Evolutionary conservation across 2,113 vertebrate species (phyloP).

Genomic region (Psophia crepitans): DNA sequence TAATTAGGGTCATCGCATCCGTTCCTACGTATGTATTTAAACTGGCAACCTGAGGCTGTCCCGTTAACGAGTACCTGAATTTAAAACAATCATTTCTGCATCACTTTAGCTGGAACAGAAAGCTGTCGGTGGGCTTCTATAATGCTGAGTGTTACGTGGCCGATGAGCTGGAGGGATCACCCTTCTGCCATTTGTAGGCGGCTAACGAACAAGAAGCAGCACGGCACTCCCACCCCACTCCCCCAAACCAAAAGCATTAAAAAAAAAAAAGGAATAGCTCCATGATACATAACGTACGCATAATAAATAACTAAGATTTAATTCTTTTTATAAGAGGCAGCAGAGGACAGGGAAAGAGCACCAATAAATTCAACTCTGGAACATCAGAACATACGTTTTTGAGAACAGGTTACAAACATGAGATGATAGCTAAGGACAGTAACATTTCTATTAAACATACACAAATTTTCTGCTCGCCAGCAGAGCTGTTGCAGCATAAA

Average conservation of each 20-base stretch:
- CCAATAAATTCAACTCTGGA: background rate
- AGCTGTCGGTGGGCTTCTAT: background rate
- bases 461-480: background rate
- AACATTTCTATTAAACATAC: background rate
- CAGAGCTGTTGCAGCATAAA: background rate
- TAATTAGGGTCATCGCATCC: background rate
- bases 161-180: background rate
- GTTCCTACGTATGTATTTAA: background rate
- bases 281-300: background rate
- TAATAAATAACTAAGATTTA: background rate
- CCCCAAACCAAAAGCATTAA: background rate
- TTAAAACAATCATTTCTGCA: background rate
- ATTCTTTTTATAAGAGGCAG: background rate
- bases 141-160: background rate
- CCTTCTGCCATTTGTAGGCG: background rate
- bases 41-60: background rate
- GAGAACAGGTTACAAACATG: background rate
- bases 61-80: background rate
- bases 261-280: background rate
- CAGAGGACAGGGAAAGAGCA: background rate
- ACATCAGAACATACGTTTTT: background rate
- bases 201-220: background rate
- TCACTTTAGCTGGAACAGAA: background rate
- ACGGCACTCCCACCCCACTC: background rate
- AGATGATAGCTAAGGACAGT: background rate